Evolutionary conservation across 1,140 invertebrate genomes (phyloP).

Genomic region (Cydia amplana): DNA sequence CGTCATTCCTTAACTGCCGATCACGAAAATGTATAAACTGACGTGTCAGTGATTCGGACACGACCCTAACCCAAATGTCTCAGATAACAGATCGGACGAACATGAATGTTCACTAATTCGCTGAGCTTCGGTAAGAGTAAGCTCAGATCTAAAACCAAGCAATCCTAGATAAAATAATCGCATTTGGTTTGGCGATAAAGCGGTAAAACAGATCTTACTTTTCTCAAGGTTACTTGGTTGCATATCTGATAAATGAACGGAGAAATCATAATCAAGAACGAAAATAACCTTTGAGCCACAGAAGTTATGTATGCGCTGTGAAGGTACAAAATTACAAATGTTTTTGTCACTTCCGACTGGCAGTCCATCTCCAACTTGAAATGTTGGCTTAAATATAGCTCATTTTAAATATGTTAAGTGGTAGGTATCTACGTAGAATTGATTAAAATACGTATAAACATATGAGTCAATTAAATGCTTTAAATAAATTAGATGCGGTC

Average conservation of each 20-base stretch:
- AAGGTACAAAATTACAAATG: too few relatives aligned
- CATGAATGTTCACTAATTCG: constrained; percentile 69
- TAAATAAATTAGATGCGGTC: constrained; percentile 21
- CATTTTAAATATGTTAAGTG: neutral
- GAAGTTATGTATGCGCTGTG: too few relatives aligned
- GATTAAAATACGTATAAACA: neutral
- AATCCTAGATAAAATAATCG: neutral
- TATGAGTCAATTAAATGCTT: constrained; percentile 27
- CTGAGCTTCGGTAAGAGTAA: constrained; percentile 23
- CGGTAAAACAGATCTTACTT: too few relatives aligned
- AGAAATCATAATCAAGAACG: too few relatives aligned
- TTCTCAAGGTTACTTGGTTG: neutral
- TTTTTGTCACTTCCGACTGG: too few relatives aligned
- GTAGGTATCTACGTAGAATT: neutral
- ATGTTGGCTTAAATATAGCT: neutral
- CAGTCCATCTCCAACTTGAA: too few relatives aligned
- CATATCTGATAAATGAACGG: too few relatives aligned
- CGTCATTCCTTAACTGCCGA: constrained; percentile 65
- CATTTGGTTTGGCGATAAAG: neutral
- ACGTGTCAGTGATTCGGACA: constrained; percentile 59
- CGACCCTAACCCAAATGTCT: constrained; percentile 70
- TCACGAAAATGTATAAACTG: constrained; percentile 67
- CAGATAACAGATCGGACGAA: constrained; percentile 69
- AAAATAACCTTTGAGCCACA: too few relatives aligned
- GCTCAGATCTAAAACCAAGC: neutral